Evolutionary conservation across 1,140 invertebrate species (phyloP).

Genomic region (Trigoniulus corallinus): DNA sequence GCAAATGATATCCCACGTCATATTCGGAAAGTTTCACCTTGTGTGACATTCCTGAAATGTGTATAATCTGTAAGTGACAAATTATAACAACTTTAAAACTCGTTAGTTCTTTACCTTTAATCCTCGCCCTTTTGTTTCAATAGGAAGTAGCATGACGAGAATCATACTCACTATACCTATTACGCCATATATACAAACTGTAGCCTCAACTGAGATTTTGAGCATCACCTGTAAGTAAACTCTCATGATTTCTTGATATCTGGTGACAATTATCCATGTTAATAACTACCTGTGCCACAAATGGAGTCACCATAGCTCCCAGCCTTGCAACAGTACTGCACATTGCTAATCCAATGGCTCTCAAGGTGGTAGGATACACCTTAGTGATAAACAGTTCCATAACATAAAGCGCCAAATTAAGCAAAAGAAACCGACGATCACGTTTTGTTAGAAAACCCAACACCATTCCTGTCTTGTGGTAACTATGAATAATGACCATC

Average conservation of each 20-base stretch:
- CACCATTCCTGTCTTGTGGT: neutral
- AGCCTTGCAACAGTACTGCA: constrained; percentile 79
- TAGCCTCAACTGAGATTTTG: constrained; percentile 48
- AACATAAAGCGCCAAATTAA: constrained; percentile 1
- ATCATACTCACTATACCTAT: constrained; percentile 53
- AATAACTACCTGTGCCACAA: constrained; percentile 62
- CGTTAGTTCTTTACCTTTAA: neutral
- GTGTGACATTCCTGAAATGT: too few species aligned
- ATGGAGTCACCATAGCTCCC: constrained; percentile 82
- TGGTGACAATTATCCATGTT: constrained; percentile 9
- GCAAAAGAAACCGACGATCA: neutral
- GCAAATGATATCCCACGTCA: too few species aligned
- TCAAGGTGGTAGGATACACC: constrained; percentile 72
- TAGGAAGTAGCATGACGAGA: constrained; percentile 54
- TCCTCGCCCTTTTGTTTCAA: constrained; percentile 40
- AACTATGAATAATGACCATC: neutral
- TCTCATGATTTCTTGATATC: constrained; percentile 6
- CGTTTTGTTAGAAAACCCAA: neutral
- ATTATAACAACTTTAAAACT: too few species aligned
- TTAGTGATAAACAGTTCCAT: too few species aligned
- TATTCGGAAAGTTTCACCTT: too few species aligned
- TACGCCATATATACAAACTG: constrained; percentile 51
- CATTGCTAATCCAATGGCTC: constrained; percentile 71
- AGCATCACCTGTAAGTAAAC: constrained; percentile 38
- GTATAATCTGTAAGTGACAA: too few species aligned